Conservation (phyloP, 2,113 vertebrate genomes). For the Phaetusa simplex region DNA sequence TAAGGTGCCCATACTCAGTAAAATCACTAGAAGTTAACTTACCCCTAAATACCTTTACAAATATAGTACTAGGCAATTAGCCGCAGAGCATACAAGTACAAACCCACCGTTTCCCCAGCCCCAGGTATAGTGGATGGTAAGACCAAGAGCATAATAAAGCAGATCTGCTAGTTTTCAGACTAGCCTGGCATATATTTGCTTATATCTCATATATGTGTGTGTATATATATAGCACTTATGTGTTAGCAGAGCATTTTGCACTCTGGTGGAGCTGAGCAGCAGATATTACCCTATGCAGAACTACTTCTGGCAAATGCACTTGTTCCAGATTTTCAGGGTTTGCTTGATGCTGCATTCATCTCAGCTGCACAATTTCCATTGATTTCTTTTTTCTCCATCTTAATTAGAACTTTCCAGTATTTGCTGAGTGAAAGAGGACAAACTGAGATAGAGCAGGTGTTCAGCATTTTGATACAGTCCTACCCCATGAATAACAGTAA, state of each 20-base stretch:
- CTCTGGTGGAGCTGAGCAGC: not conserved
- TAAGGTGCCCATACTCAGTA: not conserved
- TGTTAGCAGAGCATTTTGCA: not conserved
- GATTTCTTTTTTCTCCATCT: not conserved
- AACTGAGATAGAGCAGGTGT: not conserved
- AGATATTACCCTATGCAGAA: not conserved
- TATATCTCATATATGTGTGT: too few relatives aligned
- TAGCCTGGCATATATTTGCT: not conserved
- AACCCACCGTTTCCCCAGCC: not conserved
- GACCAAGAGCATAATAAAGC: not conserved
- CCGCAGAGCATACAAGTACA: not conserved
- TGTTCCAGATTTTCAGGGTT: not conserved
- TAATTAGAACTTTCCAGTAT: not conserved
- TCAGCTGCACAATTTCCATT: not conserved
- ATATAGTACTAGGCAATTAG: not conserved
- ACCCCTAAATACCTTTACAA: not conserved
- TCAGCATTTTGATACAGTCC: not conserved
- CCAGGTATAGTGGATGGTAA: not conserved
- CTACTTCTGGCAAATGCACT: not conserved
- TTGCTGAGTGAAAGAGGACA: not conserved
- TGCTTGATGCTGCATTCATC: not conserved
- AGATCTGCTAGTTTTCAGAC: not conserved
- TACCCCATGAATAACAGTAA: not conserved
- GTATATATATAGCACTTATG: too few relatives aligned
- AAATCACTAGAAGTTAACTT: not conserved